Evolutionary conservation across 2,113 vertebrate species (phyloP), one percentile per base, ranked within the genome.

Genomic region (Laticauda colubrina): DNA sequence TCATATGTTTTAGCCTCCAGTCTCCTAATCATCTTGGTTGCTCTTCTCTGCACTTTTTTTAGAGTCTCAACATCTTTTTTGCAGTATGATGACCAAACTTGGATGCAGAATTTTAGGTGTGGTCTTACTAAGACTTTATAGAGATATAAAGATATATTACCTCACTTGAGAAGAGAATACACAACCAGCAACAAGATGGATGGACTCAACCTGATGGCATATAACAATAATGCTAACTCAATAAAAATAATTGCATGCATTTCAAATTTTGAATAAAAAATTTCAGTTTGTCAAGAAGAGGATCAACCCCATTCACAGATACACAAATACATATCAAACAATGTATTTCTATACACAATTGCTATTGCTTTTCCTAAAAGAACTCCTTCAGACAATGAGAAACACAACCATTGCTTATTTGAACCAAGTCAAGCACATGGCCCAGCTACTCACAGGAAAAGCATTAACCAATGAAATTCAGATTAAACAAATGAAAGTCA

Each of bases 361-460:
- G 96, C 96, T 96, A 96, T 96, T 97, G 92, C 96, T 90, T 96
- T 89, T 81, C 94, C 61, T 92, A 96, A 96, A 75, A 96, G 90
- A 91, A 97, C 96, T 96, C 92, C 56, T 93, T 95, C 94, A 94
- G 85, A 85, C 94, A 87, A 96, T 89, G 48, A 95, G 88, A 92
- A 95, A 94, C 39, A 54, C 21, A 2, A 91, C 89, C 94, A 11
- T 3, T 43, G 90, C 94, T 9, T 0, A 59, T 89, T 0, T 0
- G 90, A 18, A 87, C 92, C 93, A 96, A 91, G 23, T 29, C 69
- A 94, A 92, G 56, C 75, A 57, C 95, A 90, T 12, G 24, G 86
- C 61, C 26, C 94, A 93, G 2, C 20, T n/a, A 53, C 89, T 96
- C 91, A 3, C 11, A 39, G 88, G n/a, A 39, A 90, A 97, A 95